Conservation (phyloP, 2,888 invertebrate species). For the Platypus cylindrus region DNA sequence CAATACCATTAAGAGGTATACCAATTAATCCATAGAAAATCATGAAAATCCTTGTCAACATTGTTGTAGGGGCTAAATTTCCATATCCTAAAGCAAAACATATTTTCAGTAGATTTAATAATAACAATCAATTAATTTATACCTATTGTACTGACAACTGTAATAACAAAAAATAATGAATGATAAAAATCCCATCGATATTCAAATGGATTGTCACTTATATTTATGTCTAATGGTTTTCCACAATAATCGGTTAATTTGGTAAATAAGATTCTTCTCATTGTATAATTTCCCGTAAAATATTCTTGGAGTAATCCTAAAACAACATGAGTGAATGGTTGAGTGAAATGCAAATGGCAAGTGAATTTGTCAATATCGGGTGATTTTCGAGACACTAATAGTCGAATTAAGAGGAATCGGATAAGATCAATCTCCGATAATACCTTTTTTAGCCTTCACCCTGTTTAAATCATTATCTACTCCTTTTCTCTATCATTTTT, state of each 20-base stretch:
- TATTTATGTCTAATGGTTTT: conserved; percentile 52
- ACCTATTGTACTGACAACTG: conserved; percentile 86
- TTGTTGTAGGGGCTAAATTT: conserved; percentile 74
- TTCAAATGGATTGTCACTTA: conserved; percentile 47
- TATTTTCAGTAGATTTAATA: neutral
- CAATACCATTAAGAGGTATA: conserved; percentile 70
- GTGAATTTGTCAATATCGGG: no score
- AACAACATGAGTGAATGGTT: no score
- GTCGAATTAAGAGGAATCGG: no score
- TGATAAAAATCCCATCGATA: conserved; percentile 82
- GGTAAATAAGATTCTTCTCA: conserved; percentile 44
- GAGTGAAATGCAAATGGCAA: no score
- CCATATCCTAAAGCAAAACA: conserved; percentile 59
- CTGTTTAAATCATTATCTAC: no score
- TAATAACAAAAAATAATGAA: conserved; percentile 82
- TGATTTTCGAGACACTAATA: no score
- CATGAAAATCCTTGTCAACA: conserved; percentile 69
- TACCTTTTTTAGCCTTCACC: no score
- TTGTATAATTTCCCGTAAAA: conserved; percentile 40
- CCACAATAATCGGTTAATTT: conserved; percentile 62
- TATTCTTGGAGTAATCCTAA: conserved; percentile 49
- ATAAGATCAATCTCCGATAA: no score
- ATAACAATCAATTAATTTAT: neutral
- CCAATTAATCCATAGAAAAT: conserved; percentile 80
- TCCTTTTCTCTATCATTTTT: no score